These are phyloP conservation scores for Enhydra lutris DNA, from an alignment of 2,113 vertebrate genomes.

Conservation along the genomic window DNA sequence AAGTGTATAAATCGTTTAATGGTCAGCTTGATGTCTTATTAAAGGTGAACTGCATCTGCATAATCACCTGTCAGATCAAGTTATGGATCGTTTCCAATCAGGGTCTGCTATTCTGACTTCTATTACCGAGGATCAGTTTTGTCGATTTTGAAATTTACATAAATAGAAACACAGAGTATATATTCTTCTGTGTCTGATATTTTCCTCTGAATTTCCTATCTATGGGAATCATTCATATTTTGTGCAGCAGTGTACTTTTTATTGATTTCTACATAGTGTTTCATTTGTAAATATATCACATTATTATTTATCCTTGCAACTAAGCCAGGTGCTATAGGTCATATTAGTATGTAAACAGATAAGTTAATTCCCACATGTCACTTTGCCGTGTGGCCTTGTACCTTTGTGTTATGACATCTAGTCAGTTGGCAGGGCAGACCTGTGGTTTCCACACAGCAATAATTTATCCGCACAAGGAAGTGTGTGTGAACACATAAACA, in stretches of 20 bases:
- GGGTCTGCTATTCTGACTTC: neutral
- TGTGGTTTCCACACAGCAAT: neutral
- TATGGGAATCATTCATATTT: neutral
- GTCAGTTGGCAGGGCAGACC: neutral
- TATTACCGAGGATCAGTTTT: neutral
- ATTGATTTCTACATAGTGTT: neutral
- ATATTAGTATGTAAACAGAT: neutral
- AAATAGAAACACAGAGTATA: neutral
- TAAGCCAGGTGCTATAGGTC: no score
- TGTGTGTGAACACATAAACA: neutral
- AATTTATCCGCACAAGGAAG: neutral
- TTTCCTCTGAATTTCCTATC: neutral
- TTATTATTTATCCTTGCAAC: neutral
- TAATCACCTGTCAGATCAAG: neutral
- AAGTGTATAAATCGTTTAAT: neutral
- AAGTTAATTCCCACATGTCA: neutral
- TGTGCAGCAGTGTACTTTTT: neutral
- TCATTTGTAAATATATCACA: neutral
- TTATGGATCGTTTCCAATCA: neutral
- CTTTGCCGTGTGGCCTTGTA: neutral
- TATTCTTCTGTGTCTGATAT: neutral
- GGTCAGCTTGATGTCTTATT: neutral
- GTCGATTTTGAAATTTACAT: neutral
- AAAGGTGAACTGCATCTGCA: neutral
- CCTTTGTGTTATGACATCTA: neutral